Evolutionary conservation across 2,888 invertebrate species (phyloP).

Genomic region (Scaptomyza flava): DNA sequence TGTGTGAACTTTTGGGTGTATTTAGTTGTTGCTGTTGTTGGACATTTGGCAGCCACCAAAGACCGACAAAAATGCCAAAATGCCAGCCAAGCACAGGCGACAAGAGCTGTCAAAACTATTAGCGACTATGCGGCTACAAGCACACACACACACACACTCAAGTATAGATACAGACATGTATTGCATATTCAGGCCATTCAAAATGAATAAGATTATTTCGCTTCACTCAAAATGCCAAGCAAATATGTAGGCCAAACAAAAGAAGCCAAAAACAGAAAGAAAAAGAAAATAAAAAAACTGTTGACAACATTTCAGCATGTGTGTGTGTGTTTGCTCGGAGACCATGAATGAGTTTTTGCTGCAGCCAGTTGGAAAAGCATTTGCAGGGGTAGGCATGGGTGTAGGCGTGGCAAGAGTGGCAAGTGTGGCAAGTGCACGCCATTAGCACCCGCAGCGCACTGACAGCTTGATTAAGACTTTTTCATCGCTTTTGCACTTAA

Average conservation of each 20-base stretch:
- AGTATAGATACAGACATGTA: conserved; percentile 1
- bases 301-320: conserved; percentile 51
- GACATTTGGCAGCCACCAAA: conserved; percentile 38
- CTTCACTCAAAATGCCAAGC: conserved; percentile 68
- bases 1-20: conserved; percentile 45
- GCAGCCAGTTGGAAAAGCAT: conserved; percentile 3
- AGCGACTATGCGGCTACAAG: conserved; percentile 50
- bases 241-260: conserved; percentile 68
- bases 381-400: not conserved
- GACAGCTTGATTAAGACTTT: conserved; percentile 73
- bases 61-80: conserved; percentile 52
- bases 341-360: conserved; percentile 58
- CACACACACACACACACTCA: conserved; percentile 13
- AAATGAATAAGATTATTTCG: conserved; percentile 71
- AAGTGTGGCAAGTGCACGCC: conserved; percentile 53
- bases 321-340: conserved; percentile 18
- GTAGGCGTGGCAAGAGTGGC: conserved; percentile 50
- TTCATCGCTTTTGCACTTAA: conserved; percentile 22
- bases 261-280: conserved; percentile 17
- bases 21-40: not conserved
- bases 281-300: conserved; percentile 34
- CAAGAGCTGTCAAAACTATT: conserved; percentile 75
- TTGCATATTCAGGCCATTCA: conserved; percentile 63
- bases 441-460: conserved; percentile 63
- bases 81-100: conserved; percentile 64